phyloP scores from a whole-genome alignment of 2,797 vertebrate species.

The Myotis pilosus region DNA sequence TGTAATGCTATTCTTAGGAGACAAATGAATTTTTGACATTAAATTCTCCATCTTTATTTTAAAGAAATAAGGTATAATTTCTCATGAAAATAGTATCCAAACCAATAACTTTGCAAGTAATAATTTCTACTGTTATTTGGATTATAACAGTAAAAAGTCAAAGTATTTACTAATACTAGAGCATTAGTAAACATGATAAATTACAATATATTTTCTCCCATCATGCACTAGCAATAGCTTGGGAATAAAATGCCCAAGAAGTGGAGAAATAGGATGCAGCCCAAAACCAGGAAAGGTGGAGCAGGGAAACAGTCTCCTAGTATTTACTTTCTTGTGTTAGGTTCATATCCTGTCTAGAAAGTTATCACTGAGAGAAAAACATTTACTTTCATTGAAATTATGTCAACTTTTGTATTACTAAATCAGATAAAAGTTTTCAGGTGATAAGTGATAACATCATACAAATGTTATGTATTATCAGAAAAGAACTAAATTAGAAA shows the following conservation, averaged over 20 bases:
- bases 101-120: constrained; percentile 47
- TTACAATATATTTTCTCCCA: neutral
- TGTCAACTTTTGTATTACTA: neutral
- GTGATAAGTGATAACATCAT: neutral
- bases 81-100: constrained; percentile 62
- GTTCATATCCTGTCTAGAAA: neutral
- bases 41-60: constrained; percentile 69
- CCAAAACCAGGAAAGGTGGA: neutral
- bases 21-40: constrained; percentile 65
- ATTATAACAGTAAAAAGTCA: constrained; percentile 39
- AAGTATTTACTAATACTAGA: too few species aligned
- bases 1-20: constrained; percentile 65
- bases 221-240: neutral
- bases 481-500: constrained; percentile 9
- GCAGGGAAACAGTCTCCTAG: neutral
- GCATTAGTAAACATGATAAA: constrained; percentile 39
- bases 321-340: neutral
- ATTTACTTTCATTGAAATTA: neutral
- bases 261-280: neutral
- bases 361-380: neutral
- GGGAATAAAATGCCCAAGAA: neutral
- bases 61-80: constrained; percentile 65
- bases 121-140: constrained; percentile 39
- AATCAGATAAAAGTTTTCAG: neutral
- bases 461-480: neutral